Percentiles rank a stretch among this genome's conserved stretches.
Evolutionary conservation across 2,797 vertebrate species (phyloP).

Genomic region (Cuniculus paca): DNA sequence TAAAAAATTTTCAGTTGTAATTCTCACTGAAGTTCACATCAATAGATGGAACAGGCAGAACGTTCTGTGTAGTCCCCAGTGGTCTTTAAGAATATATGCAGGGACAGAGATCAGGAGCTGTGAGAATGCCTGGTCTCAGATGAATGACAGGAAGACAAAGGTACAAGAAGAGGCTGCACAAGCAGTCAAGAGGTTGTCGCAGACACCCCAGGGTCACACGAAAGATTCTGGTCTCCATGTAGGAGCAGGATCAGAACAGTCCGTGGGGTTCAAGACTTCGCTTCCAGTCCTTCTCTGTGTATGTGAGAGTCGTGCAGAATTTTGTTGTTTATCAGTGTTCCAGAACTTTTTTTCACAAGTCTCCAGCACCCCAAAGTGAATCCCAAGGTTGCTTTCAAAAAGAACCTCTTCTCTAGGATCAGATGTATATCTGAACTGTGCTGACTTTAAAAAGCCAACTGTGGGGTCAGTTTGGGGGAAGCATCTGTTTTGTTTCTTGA

Average conservation of each 20-base stretch:
- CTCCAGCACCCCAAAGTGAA: background rate
- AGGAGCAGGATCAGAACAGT: background rate
- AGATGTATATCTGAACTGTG: background rate
- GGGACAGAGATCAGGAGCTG: background rate
- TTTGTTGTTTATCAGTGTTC: background rate
- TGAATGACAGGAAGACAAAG: background rate
- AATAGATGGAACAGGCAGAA: background rate
- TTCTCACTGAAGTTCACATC: background rate
- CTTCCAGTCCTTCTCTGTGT: background rate
- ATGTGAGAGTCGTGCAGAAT: background rate
- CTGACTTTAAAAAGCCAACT: background rate
- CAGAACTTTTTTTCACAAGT: background rate
- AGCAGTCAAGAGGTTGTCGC: background rate
- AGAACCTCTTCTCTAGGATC: background rate
- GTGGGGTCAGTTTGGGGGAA: background rate
- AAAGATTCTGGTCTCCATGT: background rate
- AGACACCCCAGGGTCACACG: fast-evolving
- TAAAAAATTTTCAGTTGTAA: background rate
- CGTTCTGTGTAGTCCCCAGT: background rate
- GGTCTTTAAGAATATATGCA: background rate
- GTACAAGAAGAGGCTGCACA: background rate
- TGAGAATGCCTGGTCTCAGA: background rate
- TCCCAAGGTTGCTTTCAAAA: background rate
- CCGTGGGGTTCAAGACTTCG: background rate
- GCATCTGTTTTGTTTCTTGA: background rate